Evolutionary conservation across 1,140 invertebrate species (phyloP), one percentile per base, ranked within the genome.

Genomic region (Musca vetustissima): DNA sequence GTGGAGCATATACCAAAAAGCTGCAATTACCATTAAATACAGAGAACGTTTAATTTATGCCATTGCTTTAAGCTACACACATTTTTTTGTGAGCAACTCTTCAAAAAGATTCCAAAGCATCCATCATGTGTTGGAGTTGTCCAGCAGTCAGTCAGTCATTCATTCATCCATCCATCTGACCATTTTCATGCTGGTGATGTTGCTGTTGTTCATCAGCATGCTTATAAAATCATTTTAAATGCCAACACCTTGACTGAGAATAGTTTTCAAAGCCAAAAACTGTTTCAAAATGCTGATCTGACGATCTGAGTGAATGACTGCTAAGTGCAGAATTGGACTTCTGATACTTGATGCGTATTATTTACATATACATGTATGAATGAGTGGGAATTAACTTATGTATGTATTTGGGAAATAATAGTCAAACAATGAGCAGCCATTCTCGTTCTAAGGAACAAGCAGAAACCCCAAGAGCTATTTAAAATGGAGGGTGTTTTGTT

Each of bases 21-120:
- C 57, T 61, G 57, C 57, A 61, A 61, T 61, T 61, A 59, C 19
- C 7, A 52, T 19, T 11, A 52, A 52, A 52, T 21, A 52, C 17
- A 19, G 24, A 9, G 36, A 61, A 61, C 57, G 57, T 61, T 61
- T 61, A 61, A 61, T 61, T 61, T 61, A 61, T 61, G 57, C 57
- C 57, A 61, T 59, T 59, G 57, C 57, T 61, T 28, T 17, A 36
- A 61, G 57, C 57, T 28, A 43, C 9, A n/a, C 19, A 36, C 36
- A 8, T 43, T 11, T 43, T 43, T 43, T 43, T 43, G 36, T n/a
- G n/a, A n/a, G 36, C 11, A 25, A 55, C 24, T 14, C n/a, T 19
- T 8, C 48, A n/a, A 49, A 49, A 49, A 49, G 49, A 52, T 4
- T 19, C 28, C 3, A 28, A 28, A 28, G 52, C 9, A 53, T 50